Percentiles rank a stretch among this genome's conserved stretches.
These are phyloP conservation scores for Eidolon helvum DNA, from an alignment of 2,113 vertebrate species.

Conservation along the genomic window DNA sequence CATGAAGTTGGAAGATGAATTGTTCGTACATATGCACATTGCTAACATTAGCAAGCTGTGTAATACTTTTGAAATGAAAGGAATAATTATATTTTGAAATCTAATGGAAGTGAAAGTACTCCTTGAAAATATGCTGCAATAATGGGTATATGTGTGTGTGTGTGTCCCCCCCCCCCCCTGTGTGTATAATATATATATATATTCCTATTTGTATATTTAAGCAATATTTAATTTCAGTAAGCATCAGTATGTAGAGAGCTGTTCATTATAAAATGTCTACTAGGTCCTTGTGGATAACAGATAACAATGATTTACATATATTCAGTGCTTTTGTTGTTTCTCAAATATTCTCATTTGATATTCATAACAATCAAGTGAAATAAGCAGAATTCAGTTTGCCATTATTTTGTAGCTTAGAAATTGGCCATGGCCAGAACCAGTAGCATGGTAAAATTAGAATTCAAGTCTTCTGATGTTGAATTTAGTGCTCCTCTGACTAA, in stretches of 20 bases:
- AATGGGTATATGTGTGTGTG: background rate
- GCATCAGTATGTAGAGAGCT: background rate
- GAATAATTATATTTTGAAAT: background rate
- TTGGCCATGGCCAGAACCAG: background rate
- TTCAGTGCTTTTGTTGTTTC: background rate
- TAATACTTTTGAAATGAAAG: background rate
- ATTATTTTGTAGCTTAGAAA: background rate
- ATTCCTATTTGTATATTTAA: background rate
- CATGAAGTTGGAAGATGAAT: background rate
- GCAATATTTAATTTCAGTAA: background rate
- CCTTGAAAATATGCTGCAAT: background rate
- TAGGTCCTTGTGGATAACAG: background rate
- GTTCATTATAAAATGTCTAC: slow-evolving; percentile 6
- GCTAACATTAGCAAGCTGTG: background rate
- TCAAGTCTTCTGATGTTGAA: background rate
- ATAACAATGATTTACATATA: background rate
- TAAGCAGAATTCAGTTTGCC: background rate
- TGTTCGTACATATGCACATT: background rate
- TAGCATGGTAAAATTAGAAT: background rate
- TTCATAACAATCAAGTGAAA: background rate
- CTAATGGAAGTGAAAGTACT: background rate
- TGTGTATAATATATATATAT: no score
- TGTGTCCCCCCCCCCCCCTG: no score
- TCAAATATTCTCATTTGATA: background rate
- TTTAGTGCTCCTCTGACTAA: background rate